Evolutionary conservation across 1,140 invertebrate species (phyloP).

Genomic region (Agrypnia vestita): DNA sequence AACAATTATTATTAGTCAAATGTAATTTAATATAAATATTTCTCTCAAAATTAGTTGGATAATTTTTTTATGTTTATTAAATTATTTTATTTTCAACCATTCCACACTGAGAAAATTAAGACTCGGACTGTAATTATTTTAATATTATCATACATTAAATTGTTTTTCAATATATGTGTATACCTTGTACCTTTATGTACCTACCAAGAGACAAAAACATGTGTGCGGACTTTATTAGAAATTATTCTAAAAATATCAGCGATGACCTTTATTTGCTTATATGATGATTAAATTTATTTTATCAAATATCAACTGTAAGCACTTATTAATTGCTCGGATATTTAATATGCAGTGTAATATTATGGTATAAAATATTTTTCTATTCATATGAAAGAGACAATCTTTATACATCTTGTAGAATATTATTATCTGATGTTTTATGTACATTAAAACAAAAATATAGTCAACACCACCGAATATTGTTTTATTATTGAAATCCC

Average conservation of each 20-base stretch:
- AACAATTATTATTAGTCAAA: background rate
- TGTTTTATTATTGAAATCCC: background rate
- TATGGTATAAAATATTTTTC: constrained; percentile 29
- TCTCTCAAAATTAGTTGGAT: background rate
- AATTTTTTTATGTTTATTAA: background rate
- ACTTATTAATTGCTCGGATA: constrained; percentile 24
- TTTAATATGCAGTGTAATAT: constrained; percentile 19
- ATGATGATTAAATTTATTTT: constrained; percentile 9
- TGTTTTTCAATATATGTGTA: background rate
- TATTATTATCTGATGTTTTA: constrained; percentile 16
- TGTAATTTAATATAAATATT: constrained; percentile 1
- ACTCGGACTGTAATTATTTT: constrained; percentile 5
- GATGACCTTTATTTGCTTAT: constrained; percentile 22
- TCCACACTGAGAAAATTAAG: constrained; percentile 31
- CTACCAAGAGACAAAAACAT: background rate
- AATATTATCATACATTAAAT: constrained; percentile 4
- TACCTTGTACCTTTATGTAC: background rate
- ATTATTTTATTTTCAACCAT: constrained; percentile 12
- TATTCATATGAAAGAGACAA: constrained; percentile 24
- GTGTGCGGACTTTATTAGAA: background rate
- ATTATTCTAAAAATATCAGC: constrained; percentile 12
- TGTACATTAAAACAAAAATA: constrained; percentile 22
- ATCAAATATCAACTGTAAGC: background rate
- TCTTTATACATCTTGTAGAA: constrained; percentile 16
- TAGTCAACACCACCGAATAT: constrained; percentile 24